Evolutionary conservation across 2,113 vertebrate genomes (phyloP).

Genomic region (Electrona antarctica): DNA sequence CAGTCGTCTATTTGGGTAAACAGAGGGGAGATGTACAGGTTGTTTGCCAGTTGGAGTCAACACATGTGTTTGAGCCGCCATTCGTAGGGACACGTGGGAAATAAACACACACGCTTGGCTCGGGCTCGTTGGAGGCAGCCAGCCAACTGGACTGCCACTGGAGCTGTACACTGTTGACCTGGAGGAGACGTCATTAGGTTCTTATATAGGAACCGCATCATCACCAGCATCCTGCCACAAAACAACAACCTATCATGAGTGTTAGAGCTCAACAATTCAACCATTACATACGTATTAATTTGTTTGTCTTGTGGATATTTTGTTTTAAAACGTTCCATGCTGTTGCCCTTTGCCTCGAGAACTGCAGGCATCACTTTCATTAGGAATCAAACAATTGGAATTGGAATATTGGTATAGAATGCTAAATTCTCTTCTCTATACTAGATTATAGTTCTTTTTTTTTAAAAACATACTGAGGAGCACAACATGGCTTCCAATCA

Average conservation of each 20-base stretch:
- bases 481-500: too few species aligned
- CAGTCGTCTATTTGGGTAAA: slow-evolving; percentile 62
- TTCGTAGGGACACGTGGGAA: slow-evolving; percentile 30
- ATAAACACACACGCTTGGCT: slow-evolving; percentile 32
- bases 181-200: slow-evolving; percentile 6
- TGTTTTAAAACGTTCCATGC: background rate
- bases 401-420: too few species aligned
- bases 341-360: too few species aligned
- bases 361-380: too few species aligned
- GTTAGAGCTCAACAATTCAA: background rate
- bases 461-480: too few species aligned
- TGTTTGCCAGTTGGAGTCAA: slow-evolving; percentile 48
- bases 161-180: slow-evolving; percentile 9
- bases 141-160: slow-evolving; percentile 35
- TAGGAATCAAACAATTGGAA: too few species aligned
- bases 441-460: too few species aligned
- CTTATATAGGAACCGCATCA: slow-evolving; percentile 10
- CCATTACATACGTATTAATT: background rate
- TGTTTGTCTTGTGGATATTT: background rate
- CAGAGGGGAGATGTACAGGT: slow-evolving; percentile 40
- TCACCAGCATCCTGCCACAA: background rate
- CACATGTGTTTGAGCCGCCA: slow-evolving; percentile 32
- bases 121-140: slow-evolving; percentile 2
- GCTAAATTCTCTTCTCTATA: too few species aligned
- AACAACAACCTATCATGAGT: background rate